A percentile compares a stretch with the other conserved stretches of the same genome.
Conservation (phyloP, 2,113 vertebrate genomes). For the Rhodinocichla rosea region DNA sequence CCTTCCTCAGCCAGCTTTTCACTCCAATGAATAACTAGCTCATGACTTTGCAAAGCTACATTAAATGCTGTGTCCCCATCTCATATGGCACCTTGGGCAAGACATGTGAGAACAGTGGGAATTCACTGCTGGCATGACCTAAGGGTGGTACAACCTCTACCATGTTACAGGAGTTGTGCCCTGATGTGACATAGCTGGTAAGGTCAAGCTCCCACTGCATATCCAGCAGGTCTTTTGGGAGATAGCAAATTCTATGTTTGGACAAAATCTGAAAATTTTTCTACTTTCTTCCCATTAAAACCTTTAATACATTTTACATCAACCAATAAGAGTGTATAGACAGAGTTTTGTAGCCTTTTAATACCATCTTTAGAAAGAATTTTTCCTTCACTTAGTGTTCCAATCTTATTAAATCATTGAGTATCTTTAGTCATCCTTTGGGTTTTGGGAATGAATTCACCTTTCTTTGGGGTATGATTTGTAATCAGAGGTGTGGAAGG, state of each 20-base stretch:
- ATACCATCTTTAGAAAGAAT: neutral
- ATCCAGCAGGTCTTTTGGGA: neutral
- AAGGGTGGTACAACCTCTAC: neutral
- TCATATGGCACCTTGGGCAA: neutral
- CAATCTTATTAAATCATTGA: neutral
- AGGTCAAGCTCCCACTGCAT: neutral
- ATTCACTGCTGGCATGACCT: neutral
- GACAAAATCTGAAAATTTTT: neutral
- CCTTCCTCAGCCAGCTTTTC: neutral
- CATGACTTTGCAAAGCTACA: neutral
- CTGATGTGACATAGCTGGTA: neutral
- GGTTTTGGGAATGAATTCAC: neutral
- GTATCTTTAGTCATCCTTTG: neutral
- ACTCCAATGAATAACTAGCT: too few relatives aligned
- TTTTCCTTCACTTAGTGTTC: neutral
- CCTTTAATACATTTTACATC: neutral
- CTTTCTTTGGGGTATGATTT: neutral
- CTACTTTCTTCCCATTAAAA: neutral
- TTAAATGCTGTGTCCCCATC: neutral
- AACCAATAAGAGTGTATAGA: neutral
- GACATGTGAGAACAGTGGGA: neutral
- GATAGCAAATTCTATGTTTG: neutral
- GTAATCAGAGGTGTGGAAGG: neutral
- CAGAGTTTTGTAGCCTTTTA: neutral
- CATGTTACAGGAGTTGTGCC: neutral